Evolutionary conservation across 2,888 invertebrate species (phyloP), one percentile per base, ranked within the genome.

Genomic region (Tridacna crocea): DNA sequence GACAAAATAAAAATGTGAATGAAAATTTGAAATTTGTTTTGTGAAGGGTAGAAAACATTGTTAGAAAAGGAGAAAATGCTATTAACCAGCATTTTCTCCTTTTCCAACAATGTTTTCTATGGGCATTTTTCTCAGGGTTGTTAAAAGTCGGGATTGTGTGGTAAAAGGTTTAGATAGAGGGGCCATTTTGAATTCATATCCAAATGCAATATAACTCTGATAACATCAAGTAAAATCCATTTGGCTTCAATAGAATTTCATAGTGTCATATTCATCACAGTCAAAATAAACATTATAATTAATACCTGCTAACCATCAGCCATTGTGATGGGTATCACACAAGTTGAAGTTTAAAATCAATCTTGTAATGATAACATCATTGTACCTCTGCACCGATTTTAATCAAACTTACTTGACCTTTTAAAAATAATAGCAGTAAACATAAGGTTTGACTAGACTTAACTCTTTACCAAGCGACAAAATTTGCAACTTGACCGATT

Each of bases 251-350:
- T 55, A 55, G 55, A 55, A 55, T 55, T 55, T 55, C 55, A 55
- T 55, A 55, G 55, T 55, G 70, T 75, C 82, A 78, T 63, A 75
- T 82, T 82, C 24, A 78, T 78, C 78, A 75, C 63, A 72, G 82
- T 82, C 75, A 70, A 72, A 63, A 66, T 61, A 36, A 75, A 51
- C n/a, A 48, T 48, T 61, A 70, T 77, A 75, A 82, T 82, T 82
- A 82, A 78, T 72, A 58, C 65, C 75, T 72, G 65, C 72, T 78
- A 75, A 77, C 70, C 58, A 73, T 75, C 72, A 63, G 19, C 60
- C 22, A 73, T 60, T 60, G 60, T 60, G 58, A 58, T n/a, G 36
- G 10, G 26, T 36, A 27, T 36, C n/a, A 24, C 15, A n/a, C 6
- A 36, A 55, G 51, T n/a, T 36, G 36, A 22, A n/a, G 27, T 60